phyloP scores from a whole-genome alignment of 2,797 vertebrate genomes.

The Oreortyx pictus region DNA sequence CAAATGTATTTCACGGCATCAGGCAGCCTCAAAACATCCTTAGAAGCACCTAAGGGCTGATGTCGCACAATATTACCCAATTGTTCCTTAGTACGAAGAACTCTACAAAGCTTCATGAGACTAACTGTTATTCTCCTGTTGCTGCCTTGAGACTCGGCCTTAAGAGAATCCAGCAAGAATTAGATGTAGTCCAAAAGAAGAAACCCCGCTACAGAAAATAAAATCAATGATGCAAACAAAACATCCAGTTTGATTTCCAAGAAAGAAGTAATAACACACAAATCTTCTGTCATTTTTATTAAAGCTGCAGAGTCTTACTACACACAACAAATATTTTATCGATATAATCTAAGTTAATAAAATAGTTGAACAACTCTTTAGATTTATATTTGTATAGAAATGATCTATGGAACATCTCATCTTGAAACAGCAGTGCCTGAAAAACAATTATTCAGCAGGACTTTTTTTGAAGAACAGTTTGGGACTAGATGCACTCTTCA shows the following conservation, averaged over 20 bases:
- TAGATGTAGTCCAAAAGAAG: background rate
- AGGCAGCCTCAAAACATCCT: background rate
- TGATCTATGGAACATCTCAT: constrained; percentile 67
- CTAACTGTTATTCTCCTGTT: background rate
- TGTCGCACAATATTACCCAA: background rate
- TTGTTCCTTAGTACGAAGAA: background rate
- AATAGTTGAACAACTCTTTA: constrained; percentile 82
- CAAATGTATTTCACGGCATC: background rate
- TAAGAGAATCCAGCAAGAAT: background rate
- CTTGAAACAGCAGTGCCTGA: constrained; percentile 61
- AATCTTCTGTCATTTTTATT: constrained; percentile 78
- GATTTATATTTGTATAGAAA: constrained; percentile 83
- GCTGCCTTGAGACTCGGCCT: background rate
- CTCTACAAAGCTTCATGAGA: background rate
- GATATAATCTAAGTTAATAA: constrained; percentile 85
- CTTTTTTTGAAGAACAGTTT: constrained; percentile 59
- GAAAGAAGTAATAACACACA: constrained; percentile 9
- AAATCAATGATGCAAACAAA: background rate
- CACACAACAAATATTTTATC: constrained; percentile 80
- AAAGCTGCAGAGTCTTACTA: constrained; percentile 75
- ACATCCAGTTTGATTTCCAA: background rate
- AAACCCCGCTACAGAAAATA: background rate
- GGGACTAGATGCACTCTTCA: constrained; percentile 58
- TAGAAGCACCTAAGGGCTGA: background rate
- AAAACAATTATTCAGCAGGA: constrained; percentile 59